These are phyloP conservation scores for Drosophila pachea DNA, from an alignment of 1,140 invertebrate genomes.

Conservation along the genomic window DNA sequence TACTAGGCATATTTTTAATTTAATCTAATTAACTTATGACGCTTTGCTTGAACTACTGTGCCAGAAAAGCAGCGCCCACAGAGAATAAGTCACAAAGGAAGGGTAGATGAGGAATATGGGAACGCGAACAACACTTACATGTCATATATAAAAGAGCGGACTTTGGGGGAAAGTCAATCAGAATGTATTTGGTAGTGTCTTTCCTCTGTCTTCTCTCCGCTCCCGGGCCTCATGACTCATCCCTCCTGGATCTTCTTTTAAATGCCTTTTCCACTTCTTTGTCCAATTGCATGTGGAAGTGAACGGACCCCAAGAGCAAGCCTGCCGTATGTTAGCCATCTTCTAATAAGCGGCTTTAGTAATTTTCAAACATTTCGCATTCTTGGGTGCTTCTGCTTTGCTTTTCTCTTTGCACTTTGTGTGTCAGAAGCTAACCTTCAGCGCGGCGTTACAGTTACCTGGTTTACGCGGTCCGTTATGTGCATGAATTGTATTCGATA, in stretches of 20 bases:
- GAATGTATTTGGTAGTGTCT: background rate
- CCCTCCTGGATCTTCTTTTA: background rate
- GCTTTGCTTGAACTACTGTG: slow-evolving; percentile 74
- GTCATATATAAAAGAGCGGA: no score
- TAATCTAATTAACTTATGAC: slow-evolving; percentile 77
- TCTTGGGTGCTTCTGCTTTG: slow-evolving; percentile 22
- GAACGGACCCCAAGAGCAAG: background rate
- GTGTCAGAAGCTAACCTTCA: slow-evolving; percentile 61
- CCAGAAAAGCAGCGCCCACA: slow-evolving; percentile 44
- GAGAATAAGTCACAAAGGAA: background rate
- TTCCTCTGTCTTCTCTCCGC: background rate
- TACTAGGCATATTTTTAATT: slow-evolving; percentile 50
- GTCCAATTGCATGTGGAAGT: background rate
- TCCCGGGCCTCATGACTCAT: no score
- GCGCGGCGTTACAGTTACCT: slow-evolving; percentile 65
- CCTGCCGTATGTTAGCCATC: background rate
- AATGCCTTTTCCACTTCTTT: background rate
- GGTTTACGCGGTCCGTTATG: slow-evolving; percentile 50
- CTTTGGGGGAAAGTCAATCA: no score
- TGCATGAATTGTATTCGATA: slow-evolving; percentile 63
- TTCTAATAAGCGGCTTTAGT: slow-evolving; percentile 68
- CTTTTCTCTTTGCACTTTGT: slow-evolving; percentile 30
- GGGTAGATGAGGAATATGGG: background rate
- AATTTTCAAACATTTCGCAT: slow-evolving; percentile 61
- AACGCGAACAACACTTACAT: background rate